Evolutionary conservation across 2,797 vertebrate genomes (phyloP).

Genomic region (Hafferia zeledoni): DNA sequence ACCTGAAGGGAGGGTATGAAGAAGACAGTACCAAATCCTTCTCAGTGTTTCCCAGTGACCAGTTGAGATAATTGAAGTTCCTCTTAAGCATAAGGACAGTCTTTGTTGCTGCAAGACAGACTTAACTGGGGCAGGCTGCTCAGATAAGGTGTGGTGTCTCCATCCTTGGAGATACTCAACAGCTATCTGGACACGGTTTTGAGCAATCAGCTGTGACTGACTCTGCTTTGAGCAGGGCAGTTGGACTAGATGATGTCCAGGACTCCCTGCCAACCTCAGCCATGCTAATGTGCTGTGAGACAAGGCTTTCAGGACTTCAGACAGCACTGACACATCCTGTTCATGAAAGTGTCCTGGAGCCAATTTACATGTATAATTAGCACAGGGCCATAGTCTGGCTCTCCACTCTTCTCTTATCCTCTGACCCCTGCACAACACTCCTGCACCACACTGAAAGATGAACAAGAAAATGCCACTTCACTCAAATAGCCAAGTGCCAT

Average conservation of each 20-base stretch:
- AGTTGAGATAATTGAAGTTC: background rate
- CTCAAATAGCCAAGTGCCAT: background rate
- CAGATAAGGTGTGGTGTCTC: background rate
- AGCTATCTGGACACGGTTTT: background rate
- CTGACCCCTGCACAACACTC: background rate
- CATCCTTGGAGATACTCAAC: background rate
- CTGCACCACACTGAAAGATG: background rate
- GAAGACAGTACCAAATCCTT: background rate
- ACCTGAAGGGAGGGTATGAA: background rate
- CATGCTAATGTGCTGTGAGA: background rate
- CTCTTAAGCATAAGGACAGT: background rate
- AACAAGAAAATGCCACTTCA: background rate
- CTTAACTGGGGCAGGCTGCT: background rate
- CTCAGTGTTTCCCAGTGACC: background rate
- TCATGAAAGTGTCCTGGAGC: background rate
- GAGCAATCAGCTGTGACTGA: background rate
- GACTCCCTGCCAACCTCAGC: background rate
- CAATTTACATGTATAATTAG: background rate
- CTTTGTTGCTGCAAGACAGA: background rate
- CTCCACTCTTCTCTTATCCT: background rate
- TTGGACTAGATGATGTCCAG: background rate
- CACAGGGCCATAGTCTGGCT: background rate
- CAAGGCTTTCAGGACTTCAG: background rate
- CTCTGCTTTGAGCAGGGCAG: background rate
- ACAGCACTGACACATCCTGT: background rate